Evolutionary conservation across 2,888 invertebrate genomes (phyloP).

Genomic region (Hyles lineata): DNA sequence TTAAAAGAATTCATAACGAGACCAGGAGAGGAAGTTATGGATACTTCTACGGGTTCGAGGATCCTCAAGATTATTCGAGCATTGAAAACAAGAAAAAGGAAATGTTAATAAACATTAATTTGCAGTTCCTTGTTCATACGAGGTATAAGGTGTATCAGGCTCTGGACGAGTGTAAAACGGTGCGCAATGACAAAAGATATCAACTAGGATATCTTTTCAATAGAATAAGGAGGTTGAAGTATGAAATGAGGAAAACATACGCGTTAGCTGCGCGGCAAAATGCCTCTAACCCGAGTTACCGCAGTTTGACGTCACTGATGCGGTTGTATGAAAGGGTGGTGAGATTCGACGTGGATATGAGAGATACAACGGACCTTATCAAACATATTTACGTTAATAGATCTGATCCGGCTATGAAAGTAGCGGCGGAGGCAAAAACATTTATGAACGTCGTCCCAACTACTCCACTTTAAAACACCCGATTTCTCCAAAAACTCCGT

Average conservation of each 20-base stretch:
- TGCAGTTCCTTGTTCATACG: conserved; percentile 51
- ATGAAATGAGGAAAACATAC: conserved; percentile 40
- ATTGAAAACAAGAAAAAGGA: conserved; percentile 34
- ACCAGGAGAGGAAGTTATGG: conserved; percentile 26
- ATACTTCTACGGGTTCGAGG: conserved; percentile 17
- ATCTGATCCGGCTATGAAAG: not conserved
- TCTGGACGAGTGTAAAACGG: conserved; percentile 37
- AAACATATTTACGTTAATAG: conserved; percentile 29
- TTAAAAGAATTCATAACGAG: not conserved
- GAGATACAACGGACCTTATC: conserved; percentile 48
- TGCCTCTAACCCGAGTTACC: not conserved
- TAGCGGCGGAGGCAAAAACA: not conserved
- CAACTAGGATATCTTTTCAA: conserved; percentile 59
- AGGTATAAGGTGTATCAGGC: conserved; percentile 53
- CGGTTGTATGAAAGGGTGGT: conserved; percentile 51
- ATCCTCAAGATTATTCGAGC: conserved; percentile 33
- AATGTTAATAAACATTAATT: conserved; percentile 34
- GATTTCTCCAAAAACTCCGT: not conserved
- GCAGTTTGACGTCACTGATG: conserved; percentile 31
- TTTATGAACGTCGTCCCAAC: not conserved
- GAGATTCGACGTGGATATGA: conserved; percentile 51
- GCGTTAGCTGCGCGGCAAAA: conserved; percentile 23
- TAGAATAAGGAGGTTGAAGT: conserved; percentile 51
- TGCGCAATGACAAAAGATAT: conserved; percentile 52
- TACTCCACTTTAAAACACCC: not conserved